Evolutionary conservation across 2,797 vertebrate species (phyloP), one percentile per base, ranked within the genome.

Genomic region (Melanogrammus aeglefinus): DNA sequence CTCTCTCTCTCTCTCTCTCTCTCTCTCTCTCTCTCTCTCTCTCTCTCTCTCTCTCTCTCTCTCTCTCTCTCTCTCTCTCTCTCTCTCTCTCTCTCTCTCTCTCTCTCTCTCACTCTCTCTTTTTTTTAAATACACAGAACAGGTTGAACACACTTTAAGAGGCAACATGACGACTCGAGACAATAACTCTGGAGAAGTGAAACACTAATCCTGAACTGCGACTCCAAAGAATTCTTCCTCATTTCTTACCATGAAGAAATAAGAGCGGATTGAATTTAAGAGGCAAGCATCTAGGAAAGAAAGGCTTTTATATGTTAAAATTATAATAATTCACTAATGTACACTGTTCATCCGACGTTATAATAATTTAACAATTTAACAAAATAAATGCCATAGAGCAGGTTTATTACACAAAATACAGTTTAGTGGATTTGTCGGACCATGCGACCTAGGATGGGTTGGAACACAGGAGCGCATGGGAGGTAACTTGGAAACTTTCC

Each of bases 21-120:
- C 63, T 6, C 21, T 35, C 3, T 36, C 3, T 72, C 21, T 75
- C 51, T 73, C 66, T 29, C 3, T 1, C 57, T n/a, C 33, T 80
- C n/a, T 36, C 21, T 44, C 47, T 78, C 73, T 47, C 44, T 47
- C 44, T 47, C 44, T 47, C 44, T 47, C 44, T 47, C 44, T 47
- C 7, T 47, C 12, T 12, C 44, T 12, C 63, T 6, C 21, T 35
- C 3, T 36, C 3, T 72, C 21, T 75, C 51, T 73, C 66, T 29
- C 3, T 1, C 57, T n/a, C 33, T 80, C n/a, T 36, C 21, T 44
- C 47, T 78, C 73, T 47, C 44, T 47, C 44, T 47, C 44, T 47
- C 44, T 47, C 44, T 47, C 44, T 47, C 7, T 47, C 12, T 12
- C 44, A 0, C 63, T 6, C 21, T 35, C 35, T 35, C 35, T 35